A percentile compares a stretch with the other conserved stretches of the same genome.
phyloP scores from a whole-genome alignment of 2,113 vertebrate genomes.

The Pipra filicauda region DNA sequence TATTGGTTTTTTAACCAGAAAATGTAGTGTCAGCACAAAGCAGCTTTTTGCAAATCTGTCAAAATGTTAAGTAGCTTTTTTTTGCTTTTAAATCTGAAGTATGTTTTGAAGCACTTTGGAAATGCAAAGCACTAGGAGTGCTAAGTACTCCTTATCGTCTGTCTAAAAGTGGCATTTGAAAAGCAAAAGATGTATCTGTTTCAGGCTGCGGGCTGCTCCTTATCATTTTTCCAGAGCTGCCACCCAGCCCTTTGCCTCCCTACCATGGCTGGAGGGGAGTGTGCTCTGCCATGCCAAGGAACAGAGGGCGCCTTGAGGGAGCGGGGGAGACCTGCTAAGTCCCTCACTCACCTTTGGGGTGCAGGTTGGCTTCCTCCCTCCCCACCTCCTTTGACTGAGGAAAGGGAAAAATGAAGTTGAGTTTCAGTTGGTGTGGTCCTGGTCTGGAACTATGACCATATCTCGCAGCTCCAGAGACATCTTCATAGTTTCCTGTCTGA shows the following conservation, averaged over 20 bases:
- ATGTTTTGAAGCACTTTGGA: slow-evolving; percentile 62
- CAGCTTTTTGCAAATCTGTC: slow-evolving; percentile 46
- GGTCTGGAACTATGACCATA: neutral
- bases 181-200: slow-evolving; percentile 29
- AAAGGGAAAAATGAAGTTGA: neutral
- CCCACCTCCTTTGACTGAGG: neutral
- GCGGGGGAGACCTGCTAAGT: neutral
- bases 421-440: neutral
- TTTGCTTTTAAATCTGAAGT: slow-evolving; percentile 48
- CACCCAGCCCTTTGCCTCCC: slow-evolving; percentile 6
- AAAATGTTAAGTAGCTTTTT: slow-evolving; percentile 45
- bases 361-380: neutral
- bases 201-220: neutral
- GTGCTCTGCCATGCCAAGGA: neutral
- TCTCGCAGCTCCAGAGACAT: slow-evolving; percentile 13
- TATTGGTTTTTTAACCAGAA: slow-evolving; percentile 27
- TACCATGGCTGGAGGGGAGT: neutral
- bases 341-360: accelerated
- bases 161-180: slow-evolving; percentile 40
- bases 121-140: slow-evolving; percentile 50
- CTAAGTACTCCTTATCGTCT: slow-evolving; percentile 37
- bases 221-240: neutral
- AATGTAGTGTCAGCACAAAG: slow-evolving; percentile 43
- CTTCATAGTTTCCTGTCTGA: neutral
- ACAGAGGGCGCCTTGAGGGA: neutral